Conservation (phyloP, 2,113 vertebrate genomes). For the Acanthisitta chloris region DNA sequence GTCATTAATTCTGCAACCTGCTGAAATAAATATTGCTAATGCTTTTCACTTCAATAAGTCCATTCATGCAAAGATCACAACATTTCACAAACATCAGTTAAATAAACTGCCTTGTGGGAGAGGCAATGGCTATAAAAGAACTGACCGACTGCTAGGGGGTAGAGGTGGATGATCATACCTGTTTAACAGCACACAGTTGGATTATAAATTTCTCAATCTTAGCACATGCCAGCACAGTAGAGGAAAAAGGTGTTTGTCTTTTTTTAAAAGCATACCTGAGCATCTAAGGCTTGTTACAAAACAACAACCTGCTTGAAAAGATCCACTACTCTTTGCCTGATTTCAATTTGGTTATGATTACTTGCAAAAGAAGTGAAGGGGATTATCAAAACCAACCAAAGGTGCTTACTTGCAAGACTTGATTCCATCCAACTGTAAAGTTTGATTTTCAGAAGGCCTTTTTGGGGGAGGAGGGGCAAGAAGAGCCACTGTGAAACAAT, state of each 20-base stretch:
- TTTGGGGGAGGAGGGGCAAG: not conserved
- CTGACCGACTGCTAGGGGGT: not conserved
- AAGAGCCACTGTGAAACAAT: slow-evolving; percentile 1
- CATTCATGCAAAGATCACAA: slow-evolving; percentile 21
- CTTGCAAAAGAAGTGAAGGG: not conserved
- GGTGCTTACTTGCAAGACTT: not conserved
- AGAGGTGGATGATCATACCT: not conserved
- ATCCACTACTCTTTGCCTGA: not conserved
- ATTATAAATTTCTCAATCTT: not conserved
- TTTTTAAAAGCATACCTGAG: not conserved
- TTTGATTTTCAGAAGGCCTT: not conserved
- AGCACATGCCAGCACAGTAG: not conserved
- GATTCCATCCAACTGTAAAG: not conserved
- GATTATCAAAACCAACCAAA: not conserved
- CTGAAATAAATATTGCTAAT: slow-evolving; percentile 37
- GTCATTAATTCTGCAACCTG: not conserved
- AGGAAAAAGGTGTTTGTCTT: not conserved
- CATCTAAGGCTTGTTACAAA: not conserved
- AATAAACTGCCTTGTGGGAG: slow-evolving; percentile 20
- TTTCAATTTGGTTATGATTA: not conserved
- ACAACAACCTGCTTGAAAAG: not conserved
- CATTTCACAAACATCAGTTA: slow-evolving; percentile 10
- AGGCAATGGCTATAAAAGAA: not conserved
- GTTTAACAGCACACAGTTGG: not conserved
- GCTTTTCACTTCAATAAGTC: slow-evolving; percentile 20